Evolutionary conservation across 2,888 invertebrate species (phyloP).

Genomic region (Herminia tarsipennalis): DNA sequence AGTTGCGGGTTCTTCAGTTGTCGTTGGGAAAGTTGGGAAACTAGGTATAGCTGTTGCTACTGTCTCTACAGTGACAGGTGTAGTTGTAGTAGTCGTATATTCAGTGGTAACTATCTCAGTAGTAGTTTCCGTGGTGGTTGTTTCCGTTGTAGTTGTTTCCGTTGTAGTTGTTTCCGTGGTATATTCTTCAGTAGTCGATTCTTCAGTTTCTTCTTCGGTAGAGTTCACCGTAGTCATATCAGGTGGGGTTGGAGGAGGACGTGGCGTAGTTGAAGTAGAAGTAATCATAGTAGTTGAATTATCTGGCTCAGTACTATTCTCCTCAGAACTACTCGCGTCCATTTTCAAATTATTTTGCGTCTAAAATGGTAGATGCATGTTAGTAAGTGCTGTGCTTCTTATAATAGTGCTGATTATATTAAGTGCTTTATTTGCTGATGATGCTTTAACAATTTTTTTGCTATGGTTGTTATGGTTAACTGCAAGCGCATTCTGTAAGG

Average conservation of each 20-base stretch:
- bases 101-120: neutral
- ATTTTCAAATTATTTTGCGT: neutral
- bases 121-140: neutral
- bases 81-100: neutral
- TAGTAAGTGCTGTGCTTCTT: conserved; percentile 2
- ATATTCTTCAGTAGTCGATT: neutral
- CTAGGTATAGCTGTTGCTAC: conserved; percentile 1
- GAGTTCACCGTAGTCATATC: neutral
- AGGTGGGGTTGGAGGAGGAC: neutral
- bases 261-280: neutral
- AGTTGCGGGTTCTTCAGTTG: conserved; percentile 2
- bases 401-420: neutral
- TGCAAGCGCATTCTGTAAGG: too few relatives aligned
- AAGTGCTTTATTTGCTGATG: neutral
- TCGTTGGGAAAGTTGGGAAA: neutral
- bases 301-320: neutral
- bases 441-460: too few relatives aligned
- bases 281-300: too few relatives aligned
- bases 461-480: too few relatives aligned
- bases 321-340: neutral
- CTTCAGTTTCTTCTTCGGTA: neutral
- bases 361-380: neutral
- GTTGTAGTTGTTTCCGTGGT: neutral
- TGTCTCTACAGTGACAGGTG: conserved; percentile 2
- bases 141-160: neutral